Evolutionary conservation across 2,113 vertebrate species (phyloP), one percentile per base, ranked within the genome.

Genomic region (Pygoscelis antarcticus): DNA sequence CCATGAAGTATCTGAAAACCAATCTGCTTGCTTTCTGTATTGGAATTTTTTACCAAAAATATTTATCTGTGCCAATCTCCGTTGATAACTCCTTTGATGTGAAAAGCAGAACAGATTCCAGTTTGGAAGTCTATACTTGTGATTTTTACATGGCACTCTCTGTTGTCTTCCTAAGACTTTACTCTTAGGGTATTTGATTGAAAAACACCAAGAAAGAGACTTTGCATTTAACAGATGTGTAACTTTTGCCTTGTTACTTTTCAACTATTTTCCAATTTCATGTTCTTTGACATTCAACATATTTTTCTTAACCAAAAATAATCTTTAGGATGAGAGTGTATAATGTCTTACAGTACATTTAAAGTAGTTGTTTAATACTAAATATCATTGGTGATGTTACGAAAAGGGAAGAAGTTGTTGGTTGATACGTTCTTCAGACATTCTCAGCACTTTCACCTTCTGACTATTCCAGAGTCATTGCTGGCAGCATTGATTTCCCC

Each of bases 41-140:
- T 60, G 26, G 10, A 60, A 38, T 55, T 27, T 71, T 83, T 87
- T 66, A 60, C 32, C 32, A 71, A 75, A 96, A 68, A 14, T 64
- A 44, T 71, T 71, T 93, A 52, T 23, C 27, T 38, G 5, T 83
- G 81, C n/a, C 0, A 0, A 42, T 55, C 14, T 52, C n/a, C 14
- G 12, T 25, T 71, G 55, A 42, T 42, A 66, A 62, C 3, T 68
- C 29, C 7, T 68, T 74, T 68, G 19, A 65, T 47, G 13, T 75
- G 52, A 88, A 66, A 84, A 86, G 38, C 47, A 78, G 52, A 78
- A 62, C 5, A 16, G 16, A 61, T 64, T 78, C 34, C n/a, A 51
- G 17, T 87, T 87, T 78, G 18, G 16, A 60, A 55, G 12, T 47
- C 44, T 51, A 13, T 29, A 26, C 13, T 36, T 78, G 26, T 38